Conservation (phyloP, 2,797 vertebrate genomes). For the Macropodus opercularis region DNA sequence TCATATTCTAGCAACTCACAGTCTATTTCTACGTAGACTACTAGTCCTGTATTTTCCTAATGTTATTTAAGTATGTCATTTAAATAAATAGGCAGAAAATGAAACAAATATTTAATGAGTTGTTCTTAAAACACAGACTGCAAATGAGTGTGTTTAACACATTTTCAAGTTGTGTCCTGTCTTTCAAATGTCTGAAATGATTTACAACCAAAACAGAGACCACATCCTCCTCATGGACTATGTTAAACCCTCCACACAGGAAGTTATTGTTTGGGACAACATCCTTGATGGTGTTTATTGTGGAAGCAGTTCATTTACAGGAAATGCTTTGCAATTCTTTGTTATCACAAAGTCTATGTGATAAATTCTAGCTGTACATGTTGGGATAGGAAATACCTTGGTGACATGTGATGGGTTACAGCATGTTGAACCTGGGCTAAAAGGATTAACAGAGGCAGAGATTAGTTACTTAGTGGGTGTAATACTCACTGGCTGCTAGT, state of each 20-base stretch:
- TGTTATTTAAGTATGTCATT: too few species aligned
- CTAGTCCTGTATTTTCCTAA: too few species aligned
- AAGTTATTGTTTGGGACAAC: constrained; percentile 40
- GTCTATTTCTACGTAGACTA: too few species aligned
- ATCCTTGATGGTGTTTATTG: constrained; percentile 39
- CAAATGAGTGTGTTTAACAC: too few species aligned
- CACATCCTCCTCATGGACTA: constrained; percentile 11
- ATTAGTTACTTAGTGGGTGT: constrained; percentile 57
- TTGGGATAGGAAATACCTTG: constrained; percentile 15
- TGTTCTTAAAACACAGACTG: too few species aligned
- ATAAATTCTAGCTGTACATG: constrained; percentile 1
- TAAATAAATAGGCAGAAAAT: too few species aligned
- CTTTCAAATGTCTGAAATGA: too few species aligned
- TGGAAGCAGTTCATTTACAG: constrained; percentile 28
- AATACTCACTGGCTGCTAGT: constrained; percentile 27
- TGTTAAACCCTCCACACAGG: constrained; percentile 28
- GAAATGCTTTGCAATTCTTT: constrained; percentile 41
- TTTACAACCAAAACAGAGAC: constrained; percentile 14
- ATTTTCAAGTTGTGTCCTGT: too few species aligned
- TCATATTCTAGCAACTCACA: too few species aligned
- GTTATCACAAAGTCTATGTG: constrained; percentile 10
- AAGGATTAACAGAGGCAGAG: constrained; percentile 64
- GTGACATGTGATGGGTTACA: constrained; percentile 34
- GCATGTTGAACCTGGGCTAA: constrained; percentile 50
- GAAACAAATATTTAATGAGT: too few species aligned